Base-by-base conservation (phyloP, 2,888 invertebrate species). In the Ochlodes sylvanus region DNA sequence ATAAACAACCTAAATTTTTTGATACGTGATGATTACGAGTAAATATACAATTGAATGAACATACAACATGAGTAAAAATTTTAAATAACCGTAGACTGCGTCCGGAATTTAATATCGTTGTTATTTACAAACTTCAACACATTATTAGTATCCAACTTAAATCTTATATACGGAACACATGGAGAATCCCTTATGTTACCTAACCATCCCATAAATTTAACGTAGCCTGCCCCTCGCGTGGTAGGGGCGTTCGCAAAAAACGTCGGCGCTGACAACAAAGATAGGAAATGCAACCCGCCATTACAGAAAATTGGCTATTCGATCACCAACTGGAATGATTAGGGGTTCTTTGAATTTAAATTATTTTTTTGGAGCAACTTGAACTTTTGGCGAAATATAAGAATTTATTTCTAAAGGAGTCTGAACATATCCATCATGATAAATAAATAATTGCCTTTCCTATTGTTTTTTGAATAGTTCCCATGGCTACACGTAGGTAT, bases 211-310 rank as follows among this genome's bases (percentile, higher is more conserved):
- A 88, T 85, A 87, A 85, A 85, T 86, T 85, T 82, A 72, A 71
- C 78, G 78, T 75, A 80, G 81, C 84, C 81, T 78, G 76, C 76
- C 78, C 75, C 76, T 79, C 81, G 84, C 83, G 84, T 86, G 87
- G 87, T 87, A 85, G 81, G 83, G 73, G 76, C 73, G 74, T 72
- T 79, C 83, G 85, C 87, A 91, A 92, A 90, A 92, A 92, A 90
- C 73, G 88, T 85, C 90, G 92, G 90, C 90, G 79, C 82, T 82
- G 84, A 80, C 85, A 77, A 87, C 90, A 91, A 90, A 90, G 89
- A 89, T 87, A 89, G 88, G 83, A 85, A 88, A 90, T 85, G 85
- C 86, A 91, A 84, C 87, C 90, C 86, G 85, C 89, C 89, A 92
- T 92, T 91, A 90, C 82, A 88, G 87, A 87, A 90, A 92, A 91